phyloP scores from a whole-genome alignment of 2,113 vertebrate genomes.

The Chauna torquata region DNA sequence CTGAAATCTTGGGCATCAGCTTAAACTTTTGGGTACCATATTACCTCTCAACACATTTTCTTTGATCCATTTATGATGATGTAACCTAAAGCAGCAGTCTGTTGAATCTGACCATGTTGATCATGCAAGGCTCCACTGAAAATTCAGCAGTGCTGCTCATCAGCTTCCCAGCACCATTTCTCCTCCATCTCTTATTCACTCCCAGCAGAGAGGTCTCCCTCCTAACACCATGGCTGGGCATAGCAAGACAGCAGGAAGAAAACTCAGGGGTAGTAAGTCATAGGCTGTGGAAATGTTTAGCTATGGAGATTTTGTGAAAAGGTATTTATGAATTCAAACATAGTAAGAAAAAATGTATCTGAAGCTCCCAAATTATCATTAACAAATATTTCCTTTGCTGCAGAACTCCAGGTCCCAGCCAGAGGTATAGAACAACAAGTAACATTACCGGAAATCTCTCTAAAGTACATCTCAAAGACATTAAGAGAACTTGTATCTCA shows the following conservation, averaged over 20 bases:
- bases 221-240: neutral
- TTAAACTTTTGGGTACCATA: neutral
- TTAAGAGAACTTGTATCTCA: neutral
- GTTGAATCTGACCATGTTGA: neutral
- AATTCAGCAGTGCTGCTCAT: neutral
- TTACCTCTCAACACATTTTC: neutral
- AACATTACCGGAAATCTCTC: neutral
- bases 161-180: neutral
- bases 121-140: neutral
- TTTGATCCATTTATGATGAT: neutral
- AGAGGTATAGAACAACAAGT: neutral
- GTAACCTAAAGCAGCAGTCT: neutral
- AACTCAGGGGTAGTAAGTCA: neutral
- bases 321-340: neutral
- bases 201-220: neutral
- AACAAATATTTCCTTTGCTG: neutral
- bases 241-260: neutral
- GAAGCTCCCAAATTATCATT: neutral
- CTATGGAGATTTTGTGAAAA: neutral
- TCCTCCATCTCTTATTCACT: neutral
- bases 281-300: neutral
- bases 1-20: neutral
- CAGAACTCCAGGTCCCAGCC: neutral
- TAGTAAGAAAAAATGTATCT: neutral
- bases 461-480: neutral